Evolutionary conservation across 2,113 vertebrate species (phyloP).

Genomic region (Gymnogyps californianus): DNA sequence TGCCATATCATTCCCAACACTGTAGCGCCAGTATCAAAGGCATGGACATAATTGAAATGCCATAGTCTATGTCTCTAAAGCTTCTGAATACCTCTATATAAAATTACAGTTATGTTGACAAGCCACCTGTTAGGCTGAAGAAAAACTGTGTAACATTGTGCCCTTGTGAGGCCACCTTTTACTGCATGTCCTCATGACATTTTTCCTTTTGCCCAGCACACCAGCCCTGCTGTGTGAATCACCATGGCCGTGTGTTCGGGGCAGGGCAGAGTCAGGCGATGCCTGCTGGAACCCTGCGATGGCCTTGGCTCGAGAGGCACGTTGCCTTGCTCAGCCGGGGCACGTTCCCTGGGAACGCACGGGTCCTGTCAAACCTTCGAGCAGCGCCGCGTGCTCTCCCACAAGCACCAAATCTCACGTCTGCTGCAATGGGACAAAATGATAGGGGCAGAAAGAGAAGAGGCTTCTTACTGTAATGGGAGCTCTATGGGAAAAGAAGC

Average conservation of each 20-base stretch:
- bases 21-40: slow-evolving; percentile 68
- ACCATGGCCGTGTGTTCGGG: rapidly evolving
- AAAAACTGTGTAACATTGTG: slow-evolving; percentile 59
- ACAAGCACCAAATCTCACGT: rapidly evolving
- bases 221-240: neutral
- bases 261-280: neutral
- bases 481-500: neutral
- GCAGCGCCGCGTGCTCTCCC: rapidly evolving
- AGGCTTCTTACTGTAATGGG: neutral
- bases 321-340: neutral
- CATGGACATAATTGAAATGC: slow-evolving; percentile 68
- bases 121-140: slow-evolving; percentile 73
- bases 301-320: neutral
- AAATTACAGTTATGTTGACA: slow-evolving; percentile 76
- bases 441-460: neutral
- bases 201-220: neutral
- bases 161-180: slow-evolving; percentile 60
- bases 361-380: rapidly evolving
- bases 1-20: slow-evolving; percentile 23
- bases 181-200: neutral
- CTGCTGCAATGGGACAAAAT: neutral
- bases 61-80: slow-evolving; percentile 65
- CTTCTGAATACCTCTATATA: slow-evolving; percentile 74
- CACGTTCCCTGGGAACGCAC: rapidly evolving
- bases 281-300: neutral